phyloP scores from a whole-genome alignment of 2,113 vertebrate genomes.

The Silurus glanis region DNA sequence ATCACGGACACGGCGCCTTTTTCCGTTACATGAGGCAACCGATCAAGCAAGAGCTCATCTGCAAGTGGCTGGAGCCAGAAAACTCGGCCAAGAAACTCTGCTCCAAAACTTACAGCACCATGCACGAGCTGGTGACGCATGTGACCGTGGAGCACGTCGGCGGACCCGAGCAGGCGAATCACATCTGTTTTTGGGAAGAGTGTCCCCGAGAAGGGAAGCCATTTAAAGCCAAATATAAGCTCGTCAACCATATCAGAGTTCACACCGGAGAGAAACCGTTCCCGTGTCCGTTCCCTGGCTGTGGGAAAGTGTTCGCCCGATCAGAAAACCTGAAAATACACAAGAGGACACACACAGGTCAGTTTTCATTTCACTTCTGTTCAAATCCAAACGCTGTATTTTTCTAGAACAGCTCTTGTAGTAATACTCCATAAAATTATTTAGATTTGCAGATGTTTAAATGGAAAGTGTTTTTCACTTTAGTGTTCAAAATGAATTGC shows the following conservation, averaged over 20 bases:
- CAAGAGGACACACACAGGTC: slow-evolving; percentile 99
- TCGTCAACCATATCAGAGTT: slow-evolving; percentile 98
- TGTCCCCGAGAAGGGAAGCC: slow-evolving; percentile 97
- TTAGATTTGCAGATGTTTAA: not conserved
- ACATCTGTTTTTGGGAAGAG: slow-evolving; percentile 99
- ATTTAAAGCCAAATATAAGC: slow-evolving; percentile 99
- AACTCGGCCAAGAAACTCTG: slow-evolving; percentile 83
- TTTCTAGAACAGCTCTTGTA: not conserved
- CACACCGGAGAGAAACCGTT: slow-evolving; percentile 99
- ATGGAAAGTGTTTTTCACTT: not conserved
- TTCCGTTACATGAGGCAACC: slow-evolving; percentile 98
- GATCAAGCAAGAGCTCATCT: slow-evolving; percentile 98
- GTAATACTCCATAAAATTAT: not conserved
- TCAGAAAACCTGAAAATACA: slow-evolving; percentile 99
- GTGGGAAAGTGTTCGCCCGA: slow-evolving; percentile 98
- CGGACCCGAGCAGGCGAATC: slow-evolving; percentile 95
- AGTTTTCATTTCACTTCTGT: slow-evolving; percentile 69
- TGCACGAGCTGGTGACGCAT: slow-evolving; percentile 97
- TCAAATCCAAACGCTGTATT: not conserved
- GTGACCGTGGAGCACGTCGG: slow-evolving; percentile 99
- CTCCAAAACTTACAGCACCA: slow-evolving; percentile 98
- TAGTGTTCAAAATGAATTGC: not conserved
- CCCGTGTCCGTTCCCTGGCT: slow-evolving; percentile 96
- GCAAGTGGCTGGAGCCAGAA: slow-evolving; percentile 94
- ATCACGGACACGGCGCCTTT: slow-evolving; percentile 92